Percentiles rank a stretch among this genome's conserved stretches.
Evolutionary conservation across 2,113 vertebrate genomes (phyloP).

Genomic region (Otis tarda): DNA sequence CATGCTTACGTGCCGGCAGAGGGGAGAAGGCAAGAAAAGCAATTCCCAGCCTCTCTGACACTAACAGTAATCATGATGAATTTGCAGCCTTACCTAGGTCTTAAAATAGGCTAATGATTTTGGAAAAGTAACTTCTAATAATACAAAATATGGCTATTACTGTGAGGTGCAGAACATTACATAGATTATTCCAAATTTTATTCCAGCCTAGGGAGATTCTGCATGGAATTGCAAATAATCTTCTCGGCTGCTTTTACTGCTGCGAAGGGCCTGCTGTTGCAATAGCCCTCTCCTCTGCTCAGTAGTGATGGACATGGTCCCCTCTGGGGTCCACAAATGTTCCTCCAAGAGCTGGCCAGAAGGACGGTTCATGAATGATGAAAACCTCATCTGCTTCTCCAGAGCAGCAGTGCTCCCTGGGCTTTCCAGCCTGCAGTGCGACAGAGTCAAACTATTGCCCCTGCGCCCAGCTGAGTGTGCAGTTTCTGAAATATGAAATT

Average conservation of each 20-base stretch:
- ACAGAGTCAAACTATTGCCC: background rate
- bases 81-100: background rate
- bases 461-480: background rate
- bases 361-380: constrained; percentile 1
- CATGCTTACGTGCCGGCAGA: fast-evolving
- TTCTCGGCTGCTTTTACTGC: background rate
- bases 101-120: constrained; percentile 19
- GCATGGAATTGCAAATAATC: constrained; percentile 6
- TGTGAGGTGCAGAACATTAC: background rate
- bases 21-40: background rate
- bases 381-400: background rate
- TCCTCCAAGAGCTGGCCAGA: background rate
- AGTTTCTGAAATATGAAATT: background rate
- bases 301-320: background rate
- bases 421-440: background rate
- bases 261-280: background rate
- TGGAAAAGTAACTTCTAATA: constrained; percentile 28
- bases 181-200: constrained; percentile 28
- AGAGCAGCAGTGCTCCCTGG: background rate
- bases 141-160: background rate
- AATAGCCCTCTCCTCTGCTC: background rate
- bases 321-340: background rate
- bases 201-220: constrained; percentile 9
- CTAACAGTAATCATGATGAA: constrained; percentile 4
- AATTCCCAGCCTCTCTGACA: background rate